Base-by-base conservation (phyloP, 2,797 vertebrate species). In the Liasis olivaceus region DNA sequence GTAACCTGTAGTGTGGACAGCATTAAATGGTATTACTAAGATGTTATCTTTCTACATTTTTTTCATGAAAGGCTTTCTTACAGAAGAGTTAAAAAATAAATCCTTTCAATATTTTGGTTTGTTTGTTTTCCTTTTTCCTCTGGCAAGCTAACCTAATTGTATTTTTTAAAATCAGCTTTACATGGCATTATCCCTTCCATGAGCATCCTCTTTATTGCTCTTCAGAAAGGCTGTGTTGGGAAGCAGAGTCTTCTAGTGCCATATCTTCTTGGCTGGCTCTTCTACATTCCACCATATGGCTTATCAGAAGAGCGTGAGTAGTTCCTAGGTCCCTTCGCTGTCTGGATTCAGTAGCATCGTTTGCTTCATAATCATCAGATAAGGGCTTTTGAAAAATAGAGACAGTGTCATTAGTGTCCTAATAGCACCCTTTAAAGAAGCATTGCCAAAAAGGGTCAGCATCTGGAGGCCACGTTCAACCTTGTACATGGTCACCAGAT, bases 281-380 rank as follows among this genome's bases (percentile, higher is more conserved):
- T 54, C 97, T 93, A 94, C 98, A 98, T 81, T 96, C 93, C 94
- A 97, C 9, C n/a, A 93, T 96, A 2, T 0, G 92, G 36, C 60
- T 96, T 94, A 94, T 58, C 0, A 97, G 96, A 0, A 91, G 54
- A 6, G 97, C 95, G 0, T 97, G 98, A 64, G 98, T 98, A 0
- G 91, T 94, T 0, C 94, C 97, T 2, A 24, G 95, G 8, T 96
- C 95, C 1, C 84, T 97, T 66, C 0, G 92, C 0, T 3, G 94
- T 56, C 91, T 94, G 9, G 97, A 96, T 77, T 97, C 97, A 0
- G 94, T 92, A 2, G 96, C 97, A 2, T 98, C 98, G 0, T 97
- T 96, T 64, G 98, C 98, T 94, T 99, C 98, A 0, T 98, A 98
- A 0, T 98, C 97, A 95, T 99, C 99, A 0, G 98, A 98, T 26